A percentile compares a stretch with the other conserved stretches of the same genome.
These are phyloP conservation scores for Lottia scabra DNA, from an alignment of 2,888 invertebrate genomes.

Conservation along the genomic window DNA sequence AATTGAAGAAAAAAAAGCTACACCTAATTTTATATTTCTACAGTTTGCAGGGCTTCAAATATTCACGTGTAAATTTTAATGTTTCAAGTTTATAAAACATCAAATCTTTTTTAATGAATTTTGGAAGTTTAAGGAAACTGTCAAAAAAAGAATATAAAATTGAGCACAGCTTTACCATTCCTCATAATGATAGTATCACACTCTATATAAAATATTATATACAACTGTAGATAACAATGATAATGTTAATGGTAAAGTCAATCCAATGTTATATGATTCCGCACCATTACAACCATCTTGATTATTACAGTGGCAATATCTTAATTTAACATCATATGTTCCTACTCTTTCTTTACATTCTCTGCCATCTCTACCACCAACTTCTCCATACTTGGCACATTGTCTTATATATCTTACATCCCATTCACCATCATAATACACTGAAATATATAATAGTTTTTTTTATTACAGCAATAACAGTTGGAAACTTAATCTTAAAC, in stretches of 20 bases:
- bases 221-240: not conserved
- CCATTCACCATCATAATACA: conserved; percentile 67
- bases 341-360: conserved; percentile 67
- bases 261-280: not conserved
- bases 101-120: too few relatives aligned
- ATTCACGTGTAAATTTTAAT: too few relatives aligned
- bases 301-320: conserved; percentile 69
- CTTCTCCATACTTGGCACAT: conserved; percentile 65
- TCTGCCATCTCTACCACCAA: conserved; percentile 65
- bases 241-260: not conserved
- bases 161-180: too few relatives aligned
- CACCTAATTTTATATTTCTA: too few relatives aligned
- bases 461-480: too few relatives aligned
- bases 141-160: too few relatives aligned
- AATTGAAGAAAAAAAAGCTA: too few relatives aligned
- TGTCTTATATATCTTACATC: conserved; percentile 67
- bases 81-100: too few relatives aligned
- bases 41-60: too few relatives aligned
- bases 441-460: conserved; percentile 42
- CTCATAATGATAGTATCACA: not conserved
- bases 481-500: too few relatives aligned
- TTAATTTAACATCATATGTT: conserved; percentile 64
- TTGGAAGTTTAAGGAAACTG: too few relatives aligned
- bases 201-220: not conserved
- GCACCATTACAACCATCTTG: conserved; percentile 68